Evolutionary conservation across 64 coral and sea anemone genomes (phyloP).

Genomic region (Trachythela sp.): DNA sequence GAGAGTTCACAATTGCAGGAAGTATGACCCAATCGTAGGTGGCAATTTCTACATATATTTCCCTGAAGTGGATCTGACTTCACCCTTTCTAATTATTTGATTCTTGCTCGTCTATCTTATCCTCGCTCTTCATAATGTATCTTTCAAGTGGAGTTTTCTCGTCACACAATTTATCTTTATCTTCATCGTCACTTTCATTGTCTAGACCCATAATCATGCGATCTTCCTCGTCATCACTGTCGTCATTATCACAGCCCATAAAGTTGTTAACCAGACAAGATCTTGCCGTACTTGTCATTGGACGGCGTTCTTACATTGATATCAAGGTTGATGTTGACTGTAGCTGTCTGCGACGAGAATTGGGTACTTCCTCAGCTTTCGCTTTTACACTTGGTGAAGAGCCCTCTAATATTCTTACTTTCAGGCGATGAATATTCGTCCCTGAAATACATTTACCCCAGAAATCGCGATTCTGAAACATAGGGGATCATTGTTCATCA

Average conservation of each 20-base stretch:
- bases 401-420: conserved; percentile 13
- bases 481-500: no score
- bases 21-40: conserved; percentile 37
- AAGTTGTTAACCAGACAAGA: neutral
- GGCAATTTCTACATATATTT: conserved; percentile 50
- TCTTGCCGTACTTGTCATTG: conserved; percentile 14
- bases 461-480: no score
- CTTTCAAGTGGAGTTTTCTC: neutral
- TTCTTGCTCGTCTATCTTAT: neutral
- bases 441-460: no score
- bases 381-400: conserved; percentile 14
- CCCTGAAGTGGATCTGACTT: conserved; percentile 28
- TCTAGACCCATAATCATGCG: neutral
- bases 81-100: conserved; percentile 2
- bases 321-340: neutral
- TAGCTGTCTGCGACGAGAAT: neutral
- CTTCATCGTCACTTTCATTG: neutral
- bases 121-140: neutral
- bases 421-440: neutral
- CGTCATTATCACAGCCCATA: neutral
- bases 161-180: neutral
- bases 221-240: neutral
- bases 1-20: neutral
- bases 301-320: no score
- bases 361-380: neutral